Evolutionary conservation across 2,888 invertebrate genomes (phyloP), one percentile per base, ranked within the genome.

Genomic region (Onthophagus sagittarius): DNA sequence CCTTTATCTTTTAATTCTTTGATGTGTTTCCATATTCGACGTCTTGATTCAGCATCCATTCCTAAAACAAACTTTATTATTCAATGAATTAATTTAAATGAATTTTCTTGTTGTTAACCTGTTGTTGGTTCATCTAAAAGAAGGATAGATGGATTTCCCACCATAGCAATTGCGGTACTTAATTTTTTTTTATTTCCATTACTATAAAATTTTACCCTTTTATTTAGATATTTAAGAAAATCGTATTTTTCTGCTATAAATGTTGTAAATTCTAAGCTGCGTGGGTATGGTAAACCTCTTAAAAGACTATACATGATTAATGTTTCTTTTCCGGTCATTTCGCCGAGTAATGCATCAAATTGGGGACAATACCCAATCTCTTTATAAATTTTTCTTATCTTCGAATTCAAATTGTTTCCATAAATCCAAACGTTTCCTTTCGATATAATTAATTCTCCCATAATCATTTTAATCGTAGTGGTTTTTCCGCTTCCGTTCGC

Each of bases 401-500:
- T 81, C 0, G 79, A 85, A 76, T 87, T 84, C 13, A 86, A 79
- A 73, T 83, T 84, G n/a, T 79, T 77, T 0, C 84, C 83, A 31
- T 81, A 78, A 9, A 95, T 88, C 84, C 87, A 93, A 0, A 92
- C 93, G 71, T 91, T 89, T 0, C 95, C 95, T 71, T 87, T 88
- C 0, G 92, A 89, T 9, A 94, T 89, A 3, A 85, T 84, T 80
- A 92, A 92, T 81, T 95, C 95, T 0, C 96, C 96, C 70, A 96
- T 96, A 79, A 96, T 86, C 93, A 96, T 95, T 85, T 94, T 94
- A 83, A 97, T 97, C 0, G 96, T 96, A 0, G 92, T 91, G 0
- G 94, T 95, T 84, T 95, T 96, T 0, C 95, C 95, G 1, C 95
- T 95, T 7, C 96, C 95, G 83, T 96, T 95, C 0, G 94, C 91